phyloP scores from a whole-genome alignment of 2,113 vertebrate genomes.

The Sitta europaea region DNA sequence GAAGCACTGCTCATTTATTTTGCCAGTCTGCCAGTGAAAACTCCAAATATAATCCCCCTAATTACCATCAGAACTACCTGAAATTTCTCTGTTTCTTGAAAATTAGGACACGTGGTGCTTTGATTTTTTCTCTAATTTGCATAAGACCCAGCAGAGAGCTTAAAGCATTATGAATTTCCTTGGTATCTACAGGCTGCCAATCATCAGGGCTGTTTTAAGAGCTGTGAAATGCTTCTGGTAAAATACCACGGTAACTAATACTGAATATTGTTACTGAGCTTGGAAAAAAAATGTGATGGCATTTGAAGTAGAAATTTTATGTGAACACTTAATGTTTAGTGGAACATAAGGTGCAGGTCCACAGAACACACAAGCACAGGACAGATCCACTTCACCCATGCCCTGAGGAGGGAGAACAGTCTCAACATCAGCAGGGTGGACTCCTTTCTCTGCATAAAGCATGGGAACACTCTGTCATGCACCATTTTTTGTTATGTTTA shows the following conservation, averaged over 20 bases:
- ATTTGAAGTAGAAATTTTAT: background rate
- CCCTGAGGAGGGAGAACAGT: background rate
- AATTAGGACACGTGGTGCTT: constrained; percentile 41
- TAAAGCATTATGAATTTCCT: constrained; percentile 16
- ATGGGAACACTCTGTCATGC: background rate
- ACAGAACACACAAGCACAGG: background rate
- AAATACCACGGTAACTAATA: background rate
- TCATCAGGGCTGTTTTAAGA: background rate
- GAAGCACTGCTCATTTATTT: background rate
- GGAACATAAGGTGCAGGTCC: background rate
- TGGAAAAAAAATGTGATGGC: background rate
- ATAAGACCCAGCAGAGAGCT: constrained; percentile 34
- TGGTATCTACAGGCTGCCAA: background rate
- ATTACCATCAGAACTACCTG: constrained; percentile 30
- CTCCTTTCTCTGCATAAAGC: background rate
- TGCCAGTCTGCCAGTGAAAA: background rate
- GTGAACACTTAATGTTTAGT: background rate
- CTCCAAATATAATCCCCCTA: background rate
- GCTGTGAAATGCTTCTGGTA: constrained; percentile 18
- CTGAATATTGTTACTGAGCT: background rate
- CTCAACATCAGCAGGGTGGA: background rate
- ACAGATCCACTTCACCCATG: background rate
- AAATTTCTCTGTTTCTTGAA: constrained; percentile 11
- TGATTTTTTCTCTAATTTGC: constrained; percentile 41
- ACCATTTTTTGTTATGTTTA: background rate